Evolutionary conservation across 2,797 vertebrate genomes (phyloP).

Genomic region (Mionectes olivaceus): DNA sequence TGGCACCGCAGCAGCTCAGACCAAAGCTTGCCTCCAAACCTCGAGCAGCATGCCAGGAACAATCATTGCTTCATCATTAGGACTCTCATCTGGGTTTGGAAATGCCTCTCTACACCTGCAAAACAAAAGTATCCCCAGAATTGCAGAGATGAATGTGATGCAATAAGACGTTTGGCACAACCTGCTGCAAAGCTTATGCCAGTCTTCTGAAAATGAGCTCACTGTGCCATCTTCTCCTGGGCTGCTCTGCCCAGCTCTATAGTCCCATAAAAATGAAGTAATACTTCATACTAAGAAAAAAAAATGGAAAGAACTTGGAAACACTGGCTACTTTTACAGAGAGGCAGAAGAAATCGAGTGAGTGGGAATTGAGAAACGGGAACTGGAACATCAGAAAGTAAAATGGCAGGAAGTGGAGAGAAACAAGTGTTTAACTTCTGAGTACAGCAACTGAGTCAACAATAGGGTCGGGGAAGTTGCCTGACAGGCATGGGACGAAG

Average conservation of each 20-base stretch:
- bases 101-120: neutral
- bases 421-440: neutral
- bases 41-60: neutral
- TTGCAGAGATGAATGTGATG: neutral
- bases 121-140: neutral
- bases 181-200: neutral
- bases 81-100: neutral
- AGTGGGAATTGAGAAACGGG: neutral
- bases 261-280: neutral
- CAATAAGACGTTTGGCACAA: neutral
- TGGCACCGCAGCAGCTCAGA: neutral
- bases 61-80: neutral
- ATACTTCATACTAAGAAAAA: neutral
- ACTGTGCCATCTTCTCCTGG: neutral
- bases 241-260: neutral
- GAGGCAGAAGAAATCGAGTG: neutral
- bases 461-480: neutral
- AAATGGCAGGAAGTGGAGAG: neutral
- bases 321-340: neutral
- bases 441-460: neutral
- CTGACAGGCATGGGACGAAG: neutral
- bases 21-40: neutral
- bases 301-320: neutral
- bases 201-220: neutral
- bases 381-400: neutral